Conservation (phyloP, 2,113 vertebrate species). For the Paradisaea rubra region DNA sequence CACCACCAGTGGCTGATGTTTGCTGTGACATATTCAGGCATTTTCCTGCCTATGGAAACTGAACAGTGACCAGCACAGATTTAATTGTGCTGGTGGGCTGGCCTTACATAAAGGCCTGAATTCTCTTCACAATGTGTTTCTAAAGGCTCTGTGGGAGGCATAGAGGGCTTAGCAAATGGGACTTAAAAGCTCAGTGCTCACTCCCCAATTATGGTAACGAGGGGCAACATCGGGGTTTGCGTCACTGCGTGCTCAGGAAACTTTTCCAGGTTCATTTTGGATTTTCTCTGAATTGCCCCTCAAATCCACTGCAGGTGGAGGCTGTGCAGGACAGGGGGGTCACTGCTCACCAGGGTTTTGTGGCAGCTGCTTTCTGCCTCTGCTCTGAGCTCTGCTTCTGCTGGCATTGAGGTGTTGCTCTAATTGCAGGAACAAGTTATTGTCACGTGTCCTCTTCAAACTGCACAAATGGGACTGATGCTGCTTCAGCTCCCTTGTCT, state of each 20-base stretch:
- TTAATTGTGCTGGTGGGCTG: not conserved
- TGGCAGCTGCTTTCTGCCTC: not conserved
- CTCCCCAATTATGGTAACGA: not conserved
- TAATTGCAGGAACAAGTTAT: not conserved
- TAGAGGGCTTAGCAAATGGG: not conserved
- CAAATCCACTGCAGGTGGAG: rapidly evolving
- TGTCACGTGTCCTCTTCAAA: rapidly evolving
- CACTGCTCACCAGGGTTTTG: not conserved
- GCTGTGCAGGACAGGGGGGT: not conserved
- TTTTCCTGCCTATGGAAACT: not conserved
- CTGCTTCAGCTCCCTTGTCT: not conserved
- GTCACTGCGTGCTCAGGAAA: not conserved
- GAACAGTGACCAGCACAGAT: not conserved
- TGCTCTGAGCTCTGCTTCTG: not conserved
- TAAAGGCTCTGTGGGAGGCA: not conserved
- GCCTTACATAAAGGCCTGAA: not conserved
- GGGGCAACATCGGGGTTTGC: not conserved
- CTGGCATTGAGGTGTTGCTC: not conserved
- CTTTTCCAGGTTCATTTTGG: not conserved
- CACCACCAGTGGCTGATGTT: rapidly evolving
- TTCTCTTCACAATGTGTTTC: not conserved
- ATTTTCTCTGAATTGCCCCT: not conserved
- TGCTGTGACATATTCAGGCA: not conserved
- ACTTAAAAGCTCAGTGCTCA: not conserved
- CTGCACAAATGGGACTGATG: rapidly evolving